Percentiles rank a stretch among this genome's conserved stretches.
Evolutionary conservation across 2,113 vertebrate genomes (phyloP).

Genomic region (Ageneiosus marmoratus): DNA sequence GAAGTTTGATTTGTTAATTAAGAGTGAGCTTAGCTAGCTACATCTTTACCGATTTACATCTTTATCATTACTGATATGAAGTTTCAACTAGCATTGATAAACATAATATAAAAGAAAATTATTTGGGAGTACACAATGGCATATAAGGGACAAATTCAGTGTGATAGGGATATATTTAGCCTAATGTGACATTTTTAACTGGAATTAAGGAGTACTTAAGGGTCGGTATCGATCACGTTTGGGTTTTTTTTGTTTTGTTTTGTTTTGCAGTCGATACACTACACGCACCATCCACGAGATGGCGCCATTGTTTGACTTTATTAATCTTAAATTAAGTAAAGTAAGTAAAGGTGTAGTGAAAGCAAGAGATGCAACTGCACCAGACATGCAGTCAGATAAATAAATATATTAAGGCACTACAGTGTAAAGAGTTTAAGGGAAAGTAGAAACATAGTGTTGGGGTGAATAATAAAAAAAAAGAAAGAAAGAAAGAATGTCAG

Average conservation of each 20-base stretch:
- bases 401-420: not conserved
- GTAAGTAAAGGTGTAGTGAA: not conserved
- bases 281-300: slow-evolving; percentile 9
- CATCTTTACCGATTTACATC: no score
- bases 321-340: not conserved
- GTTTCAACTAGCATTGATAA: not conserved
- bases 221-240: not conserved
- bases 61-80: not conserved
- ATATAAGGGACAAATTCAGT: not conserved
- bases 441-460: not conserved
- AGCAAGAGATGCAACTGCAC: not conserved
- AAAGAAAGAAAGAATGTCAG: not conserved
- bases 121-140: not conserved
- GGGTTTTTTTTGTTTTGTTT: no score
- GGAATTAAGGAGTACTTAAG: not conserved
- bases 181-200: not conserved
- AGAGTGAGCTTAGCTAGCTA: not conserved
- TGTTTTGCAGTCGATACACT: not conserved
- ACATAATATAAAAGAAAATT: not conserved
- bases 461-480: no score
- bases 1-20: not conserved
- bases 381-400: not conserved
- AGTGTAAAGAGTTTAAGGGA: not conserved
- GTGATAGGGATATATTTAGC: not conserved
- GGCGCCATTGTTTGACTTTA: not conserved